Percentiles rank a stretch among this genome's conserved stretches.
Evolutionary conservation across 2,113 vertebrate genomes (phyloP).

Genomic region (Struthio camelus): DNA sequence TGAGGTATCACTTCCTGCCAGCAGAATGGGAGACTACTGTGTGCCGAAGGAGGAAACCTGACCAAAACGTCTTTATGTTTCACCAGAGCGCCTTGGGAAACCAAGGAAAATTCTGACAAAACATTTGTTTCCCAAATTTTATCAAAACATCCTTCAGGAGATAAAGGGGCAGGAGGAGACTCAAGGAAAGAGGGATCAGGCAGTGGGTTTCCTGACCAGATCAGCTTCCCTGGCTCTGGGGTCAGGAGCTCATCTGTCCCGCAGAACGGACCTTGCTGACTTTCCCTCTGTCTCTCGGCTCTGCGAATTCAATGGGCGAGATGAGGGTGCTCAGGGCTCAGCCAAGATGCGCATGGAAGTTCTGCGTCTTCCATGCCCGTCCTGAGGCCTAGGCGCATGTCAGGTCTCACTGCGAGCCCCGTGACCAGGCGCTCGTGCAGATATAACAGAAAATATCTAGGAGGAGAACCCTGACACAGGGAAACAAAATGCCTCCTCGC

Average conservation of each 20-base stretch:
- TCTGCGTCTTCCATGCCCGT: background rate
- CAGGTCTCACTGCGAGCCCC: background rate
- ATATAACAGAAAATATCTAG: background rate
- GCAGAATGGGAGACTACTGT: background rate
- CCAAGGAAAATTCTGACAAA: background rate
- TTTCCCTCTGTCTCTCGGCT: background rate
- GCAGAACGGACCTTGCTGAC: background rate
- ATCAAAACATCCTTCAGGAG: background rate
- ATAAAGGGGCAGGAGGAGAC: background rate
- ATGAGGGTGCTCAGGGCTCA: background rate
- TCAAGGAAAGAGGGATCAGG: background rate
- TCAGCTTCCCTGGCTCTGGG: background rate
- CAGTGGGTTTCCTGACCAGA: accelerated
- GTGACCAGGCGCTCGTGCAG: accelerated
- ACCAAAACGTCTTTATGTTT: background rate
- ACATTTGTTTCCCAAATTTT: background rate
- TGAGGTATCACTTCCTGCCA: background rate
- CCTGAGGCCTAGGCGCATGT: background rate
- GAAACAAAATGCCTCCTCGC: background rate
- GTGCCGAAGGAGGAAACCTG: background rate
- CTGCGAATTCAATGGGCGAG: background rate
- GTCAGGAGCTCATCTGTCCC: background rate
- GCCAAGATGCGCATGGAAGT: background rate
- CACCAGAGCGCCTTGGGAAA: background rate
- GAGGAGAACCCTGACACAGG: background rate